Evolutionary conservation across 1,140 invertebrate genomes (phyloP), one percentile per base, ranked within the genome.

Genomic region (Tribolium castaneum): DNA sequence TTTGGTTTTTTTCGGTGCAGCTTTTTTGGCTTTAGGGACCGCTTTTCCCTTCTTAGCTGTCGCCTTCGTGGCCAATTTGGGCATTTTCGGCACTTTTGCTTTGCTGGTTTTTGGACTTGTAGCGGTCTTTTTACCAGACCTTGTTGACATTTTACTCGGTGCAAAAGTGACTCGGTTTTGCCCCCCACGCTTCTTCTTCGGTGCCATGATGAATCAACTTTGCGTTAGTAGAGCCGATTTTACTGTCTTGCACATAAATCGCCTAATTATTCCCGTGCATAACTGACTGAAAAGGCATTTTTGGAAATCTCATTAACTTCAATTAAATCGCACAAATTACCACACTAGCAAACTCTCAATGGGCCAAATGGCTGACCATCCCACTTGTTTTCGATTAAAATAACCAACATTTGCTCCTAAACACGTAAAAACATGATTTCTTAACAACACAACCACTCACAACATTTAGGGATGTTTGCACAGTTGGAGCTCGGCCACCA

Each of bases 111-210:
- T 14, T 12, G 22, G 12, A 6, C 3, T 45, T 49, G 6, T 0
- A 19, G 0, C 9, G 35, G 34, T 6, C 39, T 72, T 51, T 72
- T 50, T 50, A 50, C 45, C n/a, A 72, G 34, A 70, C 25, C 39
- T 35, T 16, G 66, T 70, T 49, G 66, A 70, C 66, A 49, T 70
- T 70, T 39, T 70, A 45, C 12, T 45, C 2, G 13, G 34, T 45
- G 19, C 39, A 14, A 39, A 39, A 70, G 39, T 30, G 13, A 72
- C 70, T 22, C 22, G 39, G 16, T 50, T 72, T 50, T 50, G 45
- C n/a, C 50, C 50, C 39, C 45, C 50, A 75, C 72, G 72, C 54
- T 75, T 75, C 72, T 59, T 75, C n/a, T 75, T 75, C 13, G 72
- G 72, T 25, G 72, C 52, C 72, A 75, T 75, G 19, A 9, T 75